Conservation (phyloP, 2,113 vertebrate genomes). For the Apistogramma diplotaenia region DNA sequence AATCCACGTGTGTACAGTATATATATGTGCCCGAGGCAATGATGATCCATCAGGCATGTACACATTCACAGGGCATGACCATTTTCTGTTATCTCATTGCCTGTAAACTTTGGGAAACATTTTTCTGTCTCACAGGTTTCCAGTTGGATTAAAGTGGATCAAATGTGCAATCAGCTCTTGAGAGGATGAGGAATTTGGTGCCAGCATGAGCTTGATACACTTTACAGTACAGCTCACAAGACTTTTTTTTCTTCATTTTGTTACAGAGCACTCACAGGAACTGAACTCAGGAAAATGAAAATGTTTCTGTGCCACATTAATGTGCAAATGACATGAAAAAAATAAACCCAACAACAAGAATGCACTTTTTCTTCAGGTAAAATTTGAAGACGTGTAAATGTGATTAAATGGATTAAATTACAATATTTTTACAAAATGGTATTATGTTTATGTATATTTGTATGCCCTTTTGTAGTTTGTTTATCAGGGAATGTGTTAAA, state of each 20-base stretch:
- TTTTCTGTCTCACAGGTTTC: conserved; percentile 53
- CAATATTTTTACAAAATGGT: not conserved
- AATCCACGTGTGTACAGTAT: not conserved
- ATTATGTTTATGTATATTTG: too few species aligned
- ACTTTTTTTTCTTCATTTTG: not conserved
- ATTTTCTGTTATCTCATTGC: conserved; percentile 43
- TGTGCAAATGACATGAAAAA: not conserved
- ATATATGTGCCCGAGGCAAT: conserved; percentile 23
- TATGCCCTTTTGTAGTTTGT: not conserved
- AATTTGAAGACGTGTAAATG: not conserved
- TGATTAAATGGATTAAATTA: not conserved
- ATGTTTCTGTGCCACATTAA: not conserved
- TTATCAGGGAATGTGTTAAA: not conserved
- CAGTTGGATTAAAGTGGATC: conserved; percentile 41
- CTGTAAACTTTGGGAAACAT: conserved; percentile 48
- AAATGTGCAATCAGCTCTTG: conserved; percentile 40
- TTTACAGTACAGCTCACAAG: not conserved
- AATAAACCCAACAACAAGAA: too few species aligned
- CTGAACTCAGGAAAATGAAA: not conserved
- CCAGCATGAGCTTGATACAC: not conserved
- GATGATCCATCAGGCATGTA: conserved; percentile 48
- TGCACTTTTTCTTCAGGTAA: too few species aligned
- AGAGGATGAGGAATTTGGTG: conserved; percentile 9
- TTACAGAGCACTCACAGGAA: not conserved
- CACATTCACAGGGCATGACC: conserved; percentile 32